These are phyloP conservation scores for Callosobruchus maculatus DNA, from an alignment of 2,888 invertebrate species.

Conservation along the genomic window DNA sequence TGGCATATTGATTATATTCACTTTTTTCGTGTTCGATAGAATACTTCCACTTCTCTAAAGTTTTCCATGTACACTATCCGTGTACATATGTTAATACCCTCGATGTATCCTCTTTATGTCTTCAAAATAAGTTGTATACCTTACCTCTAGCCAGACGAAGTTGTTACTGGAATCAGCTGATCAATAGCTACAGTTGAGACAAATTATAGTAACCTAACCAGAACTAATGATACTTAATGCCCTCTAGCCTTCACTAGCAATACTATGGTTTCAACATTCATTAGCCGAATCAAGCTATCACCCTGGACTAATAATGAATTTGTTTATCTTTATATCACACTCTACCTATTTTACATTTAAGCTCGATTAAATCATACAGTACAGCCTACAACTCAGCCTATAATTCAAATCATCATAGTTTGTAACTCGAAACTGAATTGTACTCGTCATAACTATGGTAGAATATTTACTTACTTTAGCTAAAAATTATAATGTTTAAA, in stretches of 20 bases:
- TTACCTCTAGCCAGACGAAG: not conserved
- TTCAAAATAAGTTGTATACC: not conserved
- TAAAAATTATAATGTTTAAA: not conserved
- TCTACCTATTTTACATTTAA: constrained; percentile 18
- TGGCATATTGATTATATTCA: no score
- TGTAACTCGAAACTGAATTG: not conserved
- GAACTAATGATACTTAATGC: not conserved
- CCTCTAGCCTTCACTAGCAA: not conserved
- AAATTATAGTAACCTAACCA: not conserved
- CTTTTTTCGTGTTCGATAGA: no score
- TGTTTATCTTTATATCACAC: constrained; percentile 7
- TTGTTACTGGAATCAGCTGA: no score
- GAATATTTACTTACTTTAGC: not conserved
- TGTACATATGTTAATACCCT: no score
- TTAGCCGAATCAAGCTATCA: not conserved
- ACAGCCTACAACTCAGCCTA: constrained; percentile 18
- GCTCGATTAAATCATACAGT: constrained; percentile 14
- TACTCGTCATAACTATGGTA: not conserved
- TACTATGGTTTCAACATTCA: not conserved
- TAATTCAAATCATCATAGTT: not conserved
- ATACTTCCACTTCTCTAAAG: no score
- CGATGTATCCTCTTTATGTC: no score
- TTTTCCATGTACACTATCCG: no score
- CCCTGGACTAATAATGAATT: constrained; percentile 17
- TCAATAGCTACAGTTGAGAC: not conserved